These are phyloP conservation scores for Pasiphila rectangulata DNA, from an alignment of 2,888 invertebrate species.

Conservation along the genomic window DNA sequence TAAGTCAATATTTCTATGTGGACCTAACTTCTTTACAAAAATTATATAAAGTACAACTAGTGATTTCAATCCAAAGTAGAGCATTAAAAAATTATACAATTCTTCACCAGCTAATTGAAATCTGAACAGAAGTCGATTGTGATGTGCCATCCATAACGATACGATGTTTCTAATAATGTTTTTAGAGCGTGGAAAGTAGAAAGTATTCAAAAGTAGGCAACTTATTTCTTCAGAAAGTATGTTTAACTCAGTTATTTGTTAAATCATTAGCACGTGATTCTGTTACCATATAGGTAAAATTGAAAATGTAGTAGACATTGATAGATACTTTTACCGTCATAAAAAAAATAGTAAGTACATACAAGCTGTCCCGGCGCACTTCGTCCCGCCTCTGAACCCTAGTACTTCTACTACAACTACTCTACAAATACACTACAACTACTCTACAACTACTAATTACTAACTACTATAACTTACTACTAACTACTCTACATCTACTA, in stretches of 20 bases:
- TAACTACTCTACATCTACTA: no score
- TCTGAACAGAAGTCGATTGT: constrained; percentile 52
- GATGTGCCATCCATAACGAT: constrained; percentile 66
- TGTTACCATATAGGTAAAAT: constrained; percentile 2
- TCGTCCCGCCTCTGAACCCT: no score
- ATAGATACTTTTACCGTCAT: no score
- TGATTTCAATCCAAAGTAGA: not conserved
- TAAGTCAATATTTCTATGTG: no score
- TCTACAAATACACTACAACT: no score
- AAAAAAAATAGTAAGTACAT: no score
- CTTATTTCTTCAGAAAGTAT: constrained; percentile 65
- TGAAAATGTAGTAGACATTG: constrained; percentile 2
- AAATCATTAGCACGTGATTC: constrained; percentile 19
- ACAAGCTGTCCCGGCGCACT: no score
- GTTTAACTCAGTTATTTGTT: constrained; percentile 44
- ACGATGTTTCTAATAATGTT: constrained; percentile 73
- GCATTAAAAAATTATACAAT: constrained; percentile 4
- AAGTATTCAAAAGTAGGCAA: constrained; percentile 74
- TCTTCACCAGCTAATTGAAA: constrained; percentile 30
- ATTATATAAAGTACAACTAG: not conserved
- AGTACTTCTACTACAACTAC: no score
- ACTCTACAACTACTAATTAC: no score
- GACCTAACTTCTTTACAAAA: no score
- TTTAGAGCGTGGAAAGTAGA: constrained; percentile 81
- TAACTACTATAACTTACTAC: no score